Conservation (phyloP, 2,113 vertebrate species). For the Odocoileus hemionus region DNA sequence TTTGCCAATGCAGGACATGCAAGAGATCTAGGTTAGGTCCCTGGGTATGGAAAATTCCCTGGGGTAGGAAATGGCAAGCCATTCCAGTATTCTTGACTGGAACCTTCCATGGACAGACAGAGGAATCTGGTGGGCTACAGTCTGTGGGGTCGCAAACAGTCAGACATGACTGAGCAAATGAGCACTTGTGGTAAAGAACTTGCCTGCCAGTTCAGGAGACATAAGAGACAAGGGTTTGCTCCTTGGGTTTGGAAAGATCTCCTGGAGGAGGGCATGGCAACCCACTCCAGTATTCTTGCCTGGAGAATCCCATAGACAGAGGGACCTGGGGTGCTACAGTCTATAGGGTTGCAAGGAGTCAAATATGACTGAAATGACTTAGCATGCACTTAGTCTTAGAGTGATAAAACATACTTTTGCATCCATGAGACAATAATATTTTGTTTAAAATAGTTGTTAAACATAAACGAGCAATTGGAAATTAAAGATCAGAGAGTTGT, state of each 20-base stretch:
- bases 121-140: background rate
- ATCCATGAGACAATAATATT: background rate
- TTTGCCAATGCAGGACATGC: background rate
- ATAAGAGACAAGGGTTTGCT: background rate
- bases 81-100: background rate
- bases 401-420: background rate
- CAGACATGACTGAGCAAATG: accelerated
- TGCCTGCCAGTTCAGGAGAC: accelerated
- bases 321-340: background rate
- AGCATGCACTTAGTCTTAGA: background rate
- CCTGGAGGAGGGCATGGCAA: background rate
- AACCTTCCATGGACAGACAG: background rate
- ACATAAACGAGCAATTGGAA: background rate
- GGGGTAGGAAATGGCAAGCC: background rate
- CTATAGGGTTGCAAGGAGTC: background rate
- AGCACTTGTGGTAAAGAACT: background rate
- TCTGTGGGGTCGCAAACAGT: background rate
- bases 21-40: background rate
- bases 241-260: background rate
- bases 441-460: constrained; percentile 4
- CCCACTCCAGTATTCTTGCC: background rate
- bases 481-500: background rate
- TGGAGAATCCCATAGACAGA: background rate
- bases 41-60: background rate
- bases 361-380: background rate